These are phyloP conservation scores for Pterocles gutturalis DNA, from an alignment of 2,113 vertebrate genomes.

Conservation along the genomic window DNA sequence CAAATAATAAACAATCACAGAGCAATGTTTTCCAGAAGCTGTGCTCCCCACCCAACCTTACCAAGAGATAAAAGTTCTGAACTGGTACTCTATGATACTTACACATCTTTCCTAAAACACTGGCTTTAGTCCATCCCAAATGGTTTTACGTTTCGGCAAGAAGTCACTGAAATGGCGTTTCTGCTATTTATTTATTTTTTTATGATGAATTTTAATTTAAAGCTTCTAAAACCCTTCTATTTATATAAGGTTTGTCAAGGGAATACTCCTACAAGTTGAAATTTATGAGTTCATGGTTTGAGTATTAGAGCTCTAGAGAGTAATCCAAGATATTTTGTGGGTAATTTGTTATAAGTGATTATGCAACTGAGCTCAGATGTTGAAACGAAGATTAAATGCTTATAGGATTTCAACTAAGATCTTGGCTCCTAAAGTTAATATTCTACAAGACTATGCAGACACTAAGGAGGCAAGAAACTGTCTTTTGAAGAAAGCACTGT, in stretches of 20 bases:
- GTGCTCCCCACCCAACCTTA: background rate
- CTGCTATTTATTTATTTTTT: background rate
- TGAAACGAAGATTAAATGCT: constrained; percentile 22
- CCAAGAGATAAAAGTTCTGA: background rate
- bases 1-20: background rate
- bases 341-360: constrained; percentile 29
- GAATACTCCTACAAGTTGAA: background rate
- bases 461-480: background rate
- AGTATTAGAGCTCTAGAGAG: background rate
- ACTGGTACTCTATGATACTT: background rate
- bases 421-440: background rate
- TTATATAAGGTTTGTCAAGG: background rate
- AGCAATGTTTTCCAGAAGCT: background rate
- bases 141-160: background rate
- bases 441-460: background rate
- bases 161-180: background rate
- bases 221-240: background rate
- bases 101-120: background rate
- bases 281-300: background rate
- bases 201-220: background rate
- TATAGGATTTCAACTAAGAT: constrained; percentile 17
- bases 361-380: background rate
- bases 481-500: background rate
- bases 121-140: background rate
- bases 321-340: constrained; percentile 1